Evolutionary conservation across 2,888 invertebrate species (phyloP).

Genomic region (Hydrotaea diabolus): DNA sequence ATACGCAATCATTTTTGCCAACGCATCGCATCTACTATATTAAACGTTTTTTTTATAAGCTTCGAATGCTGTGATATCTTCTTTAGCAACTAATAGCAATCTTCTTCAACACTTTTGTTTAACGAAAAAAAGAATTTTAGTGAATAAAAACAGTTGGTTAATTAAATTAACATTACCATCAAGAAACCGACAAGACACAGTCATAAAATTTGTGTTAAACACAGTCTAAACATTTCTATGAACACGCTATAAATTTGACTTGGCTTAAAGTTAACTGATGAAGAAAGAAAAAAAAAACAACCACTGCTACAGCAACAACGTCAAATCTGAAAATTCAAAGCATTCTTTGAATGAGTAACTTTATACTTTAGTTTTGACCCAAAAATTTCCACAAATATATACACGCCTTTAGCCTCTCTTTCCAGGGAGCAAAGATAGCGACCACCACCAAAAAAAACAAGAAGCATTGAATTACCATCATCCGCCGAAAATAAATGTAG

Average conservation of each 20-base stretch:
- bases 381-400: constrained; percentile 37
- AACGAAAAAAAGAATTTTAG: neutral
- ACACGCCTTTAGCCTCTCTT: constrained; percentile 44
- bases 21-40: neutral
- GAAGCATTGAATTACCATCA: constrained; percentile 48
- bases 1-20: neutral
- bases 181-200: constrained; percentile 8
- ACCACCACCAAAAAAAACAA: neutral
- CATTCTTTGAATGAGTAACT: constrained; percentile 50
- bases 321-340: constrained; percentile 5
- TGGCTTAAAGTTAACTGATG: constrained; percentile 3
- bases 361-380: constrained; percentile 50
- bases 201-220: constrained; percentile 57
- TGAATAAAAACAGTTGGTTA: constrained; percentile 33
- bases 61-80: neutral
- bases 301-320: neutral
- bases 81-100: neutral
- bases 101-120: neutral
- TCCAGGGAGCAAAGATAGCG: constrained; percentile 1
- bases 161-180: constrained; percentile 52
- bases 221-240: constrained; percentile 52
- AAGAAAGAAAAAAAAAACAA: neutral
- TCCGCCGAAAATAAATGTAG: constrained; percentile 32
- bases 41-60: neutral
- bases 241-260: constrained; percentile 44